Evolutionary conservation across 1,140 invertebrate species (phyloP), one percentile per base, ranked within the genome.

Genomic region (Polypedilum vanderplanki): DNA sequence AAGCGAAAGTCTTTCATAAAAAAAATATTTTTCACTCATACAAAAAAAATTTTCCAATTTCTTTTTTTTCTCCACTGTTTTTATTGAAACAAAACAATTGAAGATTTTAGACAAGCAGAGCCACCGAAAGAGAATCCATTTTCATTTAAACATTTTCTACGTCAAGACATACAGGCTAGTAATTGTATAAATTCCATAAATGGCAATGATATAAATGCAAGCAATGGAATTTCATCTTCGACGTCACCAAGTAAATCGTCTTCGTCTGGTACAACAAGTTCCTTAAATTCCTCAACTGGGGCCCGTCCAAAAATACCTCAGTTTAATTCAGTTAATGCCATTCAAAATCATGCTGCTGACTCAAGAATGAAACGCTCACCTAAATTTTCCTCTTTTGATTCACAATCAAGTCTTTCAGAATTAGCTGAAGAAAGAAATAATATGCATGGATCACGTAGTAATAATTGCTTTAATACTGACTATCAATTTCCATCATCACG

Each of bases 121-220:
- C 15, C 65, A 74, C 86, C 87, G 78, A 90, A 91, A 78, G 90
- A 90, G 73, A 90, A 90, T 81, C 87, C 90, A 1, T 91, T 94
- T 81, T 93, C 91, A 46, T 92, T 94, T 79, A 91, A 91, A 80
- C 91, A 93, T 80, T 93, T 93, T 80, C 80, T 93, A 77, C 88
- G 89, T 77, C 82, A 86, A 75, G 87, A 87, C 77, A 67, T 74
- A 0, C 7, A 40, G 46, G 10, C 74, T 10, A 75, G 15, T 20
- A 75, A n/a, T n/a, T n/a, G 12, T 33, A 41, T 24, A 17, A 64
- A n/a, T 15, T 20, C 40, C 33, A 80, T 78, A 65, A 80, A 79
- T 57, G 46, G 46, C 1, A 73, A 73, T 15, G 33, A 73, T 17
- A 73, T 22, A 22, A 73, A 12, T 73, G 10, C 18, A 73, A 73